Evolutionary conservation across 2,797 vertebrate genomes (phyloP).

Genomic region (Chelidonichthys spinosus): DNA sequence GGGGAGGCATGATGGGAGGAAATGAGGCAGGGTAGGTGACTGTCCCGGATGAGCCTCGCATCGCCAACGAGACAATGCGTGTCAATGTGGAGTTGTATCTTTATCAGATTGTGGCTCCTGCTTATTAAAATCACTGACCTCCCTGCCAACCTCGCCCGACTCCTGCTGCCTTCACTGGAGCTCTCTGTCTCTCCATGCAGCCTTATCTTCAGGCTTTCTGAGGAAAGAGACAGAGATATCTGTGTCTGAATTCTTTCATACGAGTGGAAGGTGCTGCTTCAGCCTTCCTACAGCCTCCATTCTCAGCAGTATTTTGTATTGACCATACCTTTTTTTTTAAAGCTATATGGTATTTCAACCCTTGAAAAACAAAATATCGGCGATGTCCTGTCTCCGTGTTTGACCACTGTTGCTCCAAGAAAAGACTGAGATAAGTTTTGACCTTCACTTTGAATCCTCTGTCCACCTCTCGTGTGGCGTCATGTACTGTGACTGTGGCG

Average conservation of each 20-base stretch:
- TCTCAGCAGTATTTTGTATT: not conserved
- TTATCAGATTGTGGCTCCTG: conserved; percentile 84
- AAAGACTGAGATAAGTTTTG: conserved; percentile 25
- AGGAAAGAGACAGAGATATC: conserved; percentile 34
- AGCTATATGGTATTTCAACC: not conserved
- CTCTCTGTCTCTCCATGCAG: conserved; percentile 28
- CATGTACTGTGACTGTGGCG: conserved; percentile 49
- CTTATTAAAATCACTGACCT: conserved; percentile 82
- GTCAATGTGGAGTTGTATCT: conserved; percentile 81
- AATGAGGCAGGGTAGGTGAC: conserved; percentile 65
- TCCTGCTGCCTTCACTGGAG: conserved; percentile 25
- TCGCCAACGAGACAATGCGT: conserved; percentile 83
- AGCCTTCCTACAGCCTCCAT: not conserved
- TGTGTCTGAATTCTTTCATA: conserved; percentile 39
- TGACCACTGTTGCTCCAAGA: conserved; percentile 12
- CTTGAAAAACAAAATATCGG: not conserved
- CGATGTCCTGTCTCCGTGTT: not conserved
- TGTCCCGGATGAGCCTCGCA: conserved; percentile 70
- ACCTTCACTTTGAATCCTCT: conserved; percentile 56
- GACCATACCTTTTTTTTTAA: not conserved
- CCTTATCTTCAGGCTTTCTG: conserved; percentile 32
- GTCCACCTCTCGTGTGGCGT: conserved; percentile 48
- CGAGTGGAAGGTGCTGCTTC: conserved; percentile 5
- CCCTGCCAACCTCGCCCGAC: conserved; percentile 7
- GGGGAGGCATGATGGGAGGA: conserved; percentile 43